A percentile compares a stretch with the other conserved stretches of the same genome.
Conservation (phyloP, 2,113 vertebrate species). For the Mormyrus lacerda region DNA sequence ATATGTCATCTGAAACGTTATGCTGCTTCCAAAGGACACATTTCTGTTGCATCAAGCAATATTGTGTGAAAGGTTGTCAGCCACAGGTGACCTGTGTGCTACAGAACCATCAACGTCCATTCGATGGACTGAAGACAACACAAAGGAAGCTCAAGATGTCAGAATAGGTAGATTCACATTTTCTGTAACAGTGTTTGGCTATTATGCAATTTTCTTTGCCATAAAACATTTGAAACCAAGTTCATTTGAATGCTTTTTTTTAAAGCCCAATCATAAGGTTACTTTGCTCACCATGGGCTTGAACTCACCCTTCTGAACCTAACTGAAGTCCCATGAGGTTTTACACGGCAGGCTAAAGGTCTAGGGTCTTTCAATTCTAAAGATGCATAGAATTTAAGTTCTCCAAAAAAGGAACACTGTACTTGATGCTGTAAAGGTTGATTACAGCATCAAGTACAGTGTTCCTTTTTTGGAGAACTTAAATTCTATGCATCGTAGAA, state of each 20-base stretch:
- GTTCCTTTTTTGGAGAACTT: neutral
- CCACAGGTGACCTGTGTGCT: neutral
- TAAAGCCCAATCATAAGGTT: neutral
- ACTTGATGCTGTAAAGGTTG: too few species aligned
- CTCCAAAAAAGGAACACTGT: too few species aligned
- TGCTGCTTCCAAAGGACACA: conserved; percentile 1
- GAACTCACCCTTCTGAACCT: neutral
- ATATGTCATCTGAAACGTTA: neutral
- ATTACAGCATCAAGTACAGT: too few species aligned
- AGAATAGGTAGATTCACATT: neutral
- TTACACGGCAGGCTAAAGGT: neutral
- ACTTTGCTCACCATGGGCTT: neutral
- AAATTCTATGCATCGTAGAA: too few species aligned
- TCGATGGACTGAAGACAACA: neutral
- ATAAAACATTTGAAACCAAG: conserved; percentile 14
- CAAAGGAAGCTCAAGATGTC: neutral
- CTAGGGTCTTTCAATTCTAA: too few species aligned
- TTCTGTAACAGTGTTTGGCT: neutral
- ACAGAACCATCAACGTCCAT: neutral
- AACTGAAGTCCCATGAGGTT: neutral
- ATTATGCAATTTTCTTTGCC: conserved; percentile 24
- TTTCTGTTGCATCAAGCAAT: conserved; percentile 18
- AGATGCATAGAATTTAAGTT: too few species aligned
- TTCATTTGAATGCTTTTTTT: neutral
- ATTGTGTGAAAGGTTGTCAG: neutral